phyloP scores from a whole-genome alignment of 1,140 invertebrate species.

The Helicoverpa armigera region DNA sequence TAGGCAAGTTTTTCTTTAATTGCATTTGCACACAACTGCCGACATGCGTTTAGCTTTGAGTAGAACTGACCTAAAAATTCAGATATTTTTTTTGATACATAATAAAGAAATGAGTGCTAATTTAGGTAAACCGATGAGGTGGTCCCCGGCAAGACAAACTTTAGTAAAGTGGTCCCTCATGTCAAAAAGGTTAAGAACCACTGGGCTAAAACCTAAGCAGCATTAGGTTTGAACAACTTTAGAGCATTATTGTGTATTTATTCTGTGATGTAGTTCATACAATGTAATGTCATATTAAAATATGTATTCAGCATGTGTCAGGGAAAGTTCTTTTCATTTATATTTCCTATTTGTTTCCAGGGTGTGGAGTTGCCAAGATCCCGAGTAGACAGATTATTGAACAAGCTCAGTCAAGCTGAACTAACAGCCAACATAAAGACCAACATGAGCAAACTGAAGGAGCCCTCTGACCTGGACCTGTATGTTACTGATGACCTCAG shows the following conservation, averaged over 20 bases:
- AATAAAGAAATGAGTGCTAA: no score
- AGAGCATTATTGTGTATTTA: slow-evolving; percentile 1
- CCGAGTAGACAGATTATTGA: slow-evolving; percentile 69
- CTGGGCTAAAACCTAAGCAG: not conserved
- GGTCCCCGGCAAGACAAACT: no score
- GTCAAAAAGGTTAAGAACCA: no score
- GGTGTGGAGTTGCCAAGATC: not conserved
- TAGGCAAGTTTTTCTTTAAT: no score
- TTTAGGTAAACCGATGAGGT: no score
- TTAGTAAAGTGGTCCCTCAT: no score
- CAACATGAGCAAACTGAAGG: slow-evolving; percentile 63
- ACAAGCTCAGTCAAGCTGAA: slow-evolving; percentile 68
- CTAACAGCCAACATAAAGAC: slow-evolving; percentile 69
- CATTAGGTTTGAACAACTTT: not conserved
- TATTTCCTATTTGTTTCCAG: slow-evolving; percentile 11
- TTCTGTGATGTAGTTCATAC: not conserved
- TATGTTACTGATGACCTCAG: slow-evolving; percentile 71
- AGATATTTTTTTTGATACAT: no score
- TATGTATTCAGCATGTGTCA: not conserved
- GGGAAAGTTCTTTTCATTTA: not conserved
- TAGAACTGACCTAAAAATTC: no score
- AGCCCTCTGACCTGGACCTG: slow-evolving; percentile 70
- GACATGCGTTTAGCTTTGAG: no score
- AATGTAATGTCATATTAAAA: not conserved
- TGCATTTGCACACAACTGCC: no score